Evolutionary conservation across 2,113 vertebrate genomes (phyloP).

Genomic region (Myrmecophaga tridactyla): DNA sequence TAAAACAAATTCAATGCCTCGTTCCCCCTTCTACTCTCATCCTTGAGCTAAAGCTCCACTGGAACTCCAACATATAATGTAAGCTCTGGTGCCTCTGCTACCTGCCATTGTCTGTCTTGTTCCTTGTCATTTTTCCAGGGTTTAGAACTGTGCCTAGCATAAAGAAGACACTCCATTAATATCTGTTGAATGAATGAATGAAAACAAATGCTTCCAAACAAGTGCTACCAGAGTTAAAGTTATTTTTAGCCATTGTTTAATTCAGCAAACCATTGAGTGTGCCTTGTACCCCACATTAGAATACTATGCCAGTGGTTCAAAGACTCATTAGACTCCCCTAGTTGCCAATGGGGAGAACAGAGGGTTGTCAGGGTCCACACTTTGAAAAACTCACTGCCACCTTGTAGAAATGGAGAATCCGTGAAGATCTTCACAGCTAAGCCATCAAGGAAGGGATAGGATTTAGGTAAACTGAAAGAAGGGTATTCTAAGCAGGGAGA

Average conservation of each 20-base stretch:
- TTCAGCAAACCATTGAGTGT: neutral
- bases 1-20: neutral
- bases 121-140: neutral
- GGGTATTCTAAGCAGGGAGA: neutral
- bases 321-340: neutral
- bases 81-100: neutral
- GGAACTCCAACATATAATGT: neutral
- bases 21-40: neutral
- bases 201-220: neutral
- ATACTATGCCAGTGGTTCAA: neutral
- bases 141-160: neutral
- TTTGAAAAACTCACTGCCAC: neutral
- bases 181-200: accelerated
- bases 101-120: neutral
- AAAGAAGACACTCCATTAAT: too few relatives aligned
- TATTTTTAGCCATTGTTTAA: neutral
- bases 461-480: accelerated
- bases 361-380: neutral
- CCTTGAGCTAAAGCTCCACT: neutral
- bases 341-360: too few relatives aligned
- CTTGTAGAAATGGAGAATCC: neutral
- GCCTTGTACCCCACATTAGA: accelerated
- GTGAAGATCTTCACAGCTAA: neutral
- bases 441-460: neutral
- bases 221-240: accelerated